Conservation (phyloP, 2,888 invertebrate species). For the Nebria salina region DNA sequence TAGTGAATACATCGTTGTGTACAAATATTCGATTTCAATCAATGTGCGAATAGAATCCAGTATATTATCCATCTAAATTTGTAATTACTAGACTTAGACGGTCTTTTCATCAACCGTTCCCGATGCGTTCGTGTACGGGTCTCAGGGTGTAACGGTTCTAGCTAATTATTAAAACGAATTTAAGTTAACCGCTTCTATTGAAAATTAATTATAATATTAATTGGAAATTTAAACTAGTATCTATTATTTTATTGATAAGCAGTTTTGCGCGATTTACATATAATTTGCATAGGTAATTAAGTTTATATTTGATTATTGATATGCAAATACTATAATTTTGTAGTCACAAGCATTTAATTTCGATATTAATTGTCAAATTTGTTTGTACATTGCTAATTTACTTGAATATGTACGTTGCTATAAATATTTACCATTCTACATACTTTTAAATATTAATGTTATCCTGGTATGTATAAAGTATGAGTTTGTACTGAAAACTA, state of each 20-base stretch:
- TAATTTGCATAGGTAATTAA: not conserved
- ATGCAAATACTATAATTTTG: not conserved
- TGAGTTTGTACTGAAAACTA: too few species aligned
- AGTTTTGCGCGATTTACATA: not conserved
- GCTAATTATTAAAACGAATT: not conserved
- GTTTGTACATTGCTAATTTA: too few species aligned
- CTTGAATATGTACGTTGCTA: too few species aligned
- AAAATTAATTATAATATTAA: not conserved
- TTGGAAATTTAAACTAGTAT: not conserved
- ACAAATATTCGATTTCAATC: conserved; percentile 16
- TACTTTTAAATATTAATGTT: too few species aligned
- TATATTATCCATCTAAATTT: conserved; percentile 22
- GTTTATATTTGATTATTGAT: not conserved
- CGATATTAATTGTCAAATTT: too few species aligned
- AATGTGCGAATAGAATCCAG: conserved; percentile 2
- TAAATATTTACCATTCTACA: too few species aligned
- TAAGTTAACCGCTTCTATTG: not conserved
- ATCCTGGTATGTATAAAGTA: too few species aligned
- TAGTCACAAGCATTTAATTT: too few species aligned
- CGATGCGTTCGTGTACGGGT: not conserved
- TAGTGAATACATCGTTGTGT: not conserved
- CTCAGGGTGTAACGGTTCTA: not conserved
- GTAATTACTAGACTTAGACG: not conserved
- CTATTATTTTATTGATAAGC: not conserved
- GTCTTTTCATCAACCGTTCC: not conserved